These are phyloP conservation scores for Drosophila mulleri DNA, from an alignment of 2,888 invertebrate species.

Conservation along the genomic window DNA sequence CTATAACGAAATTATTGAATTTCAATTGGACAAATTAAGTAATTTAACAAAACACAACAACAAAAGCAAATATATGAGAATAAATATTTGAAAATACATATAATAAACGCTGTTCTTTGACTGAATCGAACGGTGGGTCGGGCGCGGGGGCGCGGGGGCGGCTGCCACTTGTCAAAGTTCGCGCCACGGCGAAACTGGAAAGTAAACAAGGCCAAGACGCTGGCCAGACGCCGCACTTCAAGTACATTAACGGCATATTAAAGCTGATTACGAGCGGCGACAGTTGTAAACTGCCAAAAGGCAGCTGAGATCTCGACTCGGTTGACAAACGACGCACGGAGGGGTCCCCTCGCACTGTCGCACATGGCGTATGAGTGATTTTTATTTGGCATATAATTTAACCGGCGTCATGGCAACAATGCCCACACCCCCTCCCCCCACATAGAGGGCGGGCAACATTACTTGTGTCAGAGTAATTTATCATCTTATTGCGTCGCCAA, in stretches of 20 bases:
- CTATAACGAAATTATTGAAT: conserved; percentile 45
- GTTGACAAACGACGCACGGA: conserved; percentile 72
- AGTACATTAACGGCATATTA: conserved; percentile 71
- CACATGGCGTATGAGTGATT: conserved; percentile 77
- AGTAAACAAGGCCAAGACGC: conserved; percentile 33
- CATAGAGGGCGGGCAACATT: background rate
- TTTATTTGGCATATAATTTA: conserved; percentile 79
- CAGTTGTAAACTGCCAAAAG: conserved; percentile 77
- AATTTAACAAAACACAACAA: conserved; percentile 16
- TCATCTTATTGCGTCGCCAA: conserved; percentile 55
- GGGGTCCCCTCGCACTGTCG: conserved; percentile 2
- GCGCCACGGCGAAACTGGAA: conserved; percentile 22
- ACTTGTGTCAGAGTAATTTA: conserved; percentile 65
- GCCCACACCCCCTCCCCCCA: conserved; percentile 13
- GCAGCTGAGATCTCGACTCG: conserved; percentile 47
- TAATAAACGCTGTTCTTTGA: background rate
- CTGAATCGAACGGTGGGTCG: background rate
- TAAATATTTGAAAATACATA: conserved; percentile 34
- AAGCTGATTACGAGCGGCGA: conserved; percentile 75
- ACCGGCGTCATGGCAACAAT: conserved; percentile 72
- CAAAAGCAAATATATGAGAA: conserved; percentile 35
- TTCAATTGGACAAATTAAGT: conserved; percentile 44
- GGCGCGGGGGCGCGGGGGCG: background rate
- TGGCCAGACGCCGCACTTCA: conserved; percentile 14
- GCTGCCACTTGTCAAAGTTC: conserved; percentile 21